These are phyloP conservation scores for Osmoderma eremita DNA, from an alignment of 2,888 invertebrate genomes.

Conservation along the genomic window DNA sequence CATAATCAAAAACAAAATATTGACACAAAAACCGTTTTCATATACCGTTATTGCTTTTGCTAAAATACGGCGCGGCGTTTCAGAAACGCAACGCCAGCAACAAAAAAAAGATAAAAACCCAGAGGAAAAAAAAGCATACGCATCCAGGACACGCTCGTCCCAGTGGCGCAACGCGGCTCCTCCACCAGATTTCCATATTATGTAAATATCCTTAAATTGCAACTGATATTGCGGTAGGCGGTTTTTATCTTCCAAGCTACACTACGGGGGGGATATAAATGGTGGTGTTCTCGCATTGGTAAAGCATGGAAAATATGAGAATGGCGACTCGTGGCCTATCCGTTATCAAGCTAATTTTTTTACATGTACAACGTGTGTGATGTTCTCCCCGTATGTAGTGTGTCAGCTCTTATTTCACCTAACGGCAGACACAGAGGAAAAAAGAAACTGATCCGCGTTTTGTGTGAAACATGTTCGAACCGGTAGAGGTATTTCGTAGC, in stretches of 20 bases:
- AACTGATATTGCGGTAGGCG: constrained; percentile 34
- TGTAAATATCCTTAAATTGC: constrained; percentile 35
- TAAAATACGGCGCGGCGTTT: neutral
- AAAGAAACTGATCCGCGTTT: neutral
- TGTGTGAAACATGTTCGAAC: neutral
- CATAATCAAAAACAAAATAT: no score
- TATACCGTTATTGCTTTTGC: no score
- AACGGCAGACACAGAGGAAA: neutral
- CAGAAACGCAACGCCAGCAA: constrained; percentile 2
- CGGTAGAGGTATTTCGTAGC: neutral
- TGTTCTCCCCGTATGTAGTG: neutral
- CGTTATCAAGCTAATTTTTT: constrained; percentile 32
- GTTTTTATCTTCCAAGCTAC: constrained; percentile 19
- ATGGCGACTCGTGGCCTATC: constrained; percentile 18
- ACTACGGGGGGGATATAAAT: neutral
- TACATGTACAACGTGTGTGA: neutral
- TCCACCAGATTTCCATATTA: constrained; percentile 30
- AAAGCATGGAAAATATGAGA: constrained; percentile 15
- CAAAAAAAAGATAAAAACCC: neutral
- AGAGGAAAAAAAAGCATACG: constrained; percentile 6
- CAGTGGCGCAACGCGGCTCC: neutral
- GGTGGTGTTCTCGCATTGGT: neutral
- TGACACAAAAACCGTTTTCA: no score
- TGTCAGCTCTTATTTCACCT: neutral
- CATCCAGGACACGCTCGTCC: neutral